Evolutionary conservation across 2,888 invertebrate species (phyloP), one percentile per base, ranked within the genome.

Genomic region (Zygogramma bicolorata): DNA sequence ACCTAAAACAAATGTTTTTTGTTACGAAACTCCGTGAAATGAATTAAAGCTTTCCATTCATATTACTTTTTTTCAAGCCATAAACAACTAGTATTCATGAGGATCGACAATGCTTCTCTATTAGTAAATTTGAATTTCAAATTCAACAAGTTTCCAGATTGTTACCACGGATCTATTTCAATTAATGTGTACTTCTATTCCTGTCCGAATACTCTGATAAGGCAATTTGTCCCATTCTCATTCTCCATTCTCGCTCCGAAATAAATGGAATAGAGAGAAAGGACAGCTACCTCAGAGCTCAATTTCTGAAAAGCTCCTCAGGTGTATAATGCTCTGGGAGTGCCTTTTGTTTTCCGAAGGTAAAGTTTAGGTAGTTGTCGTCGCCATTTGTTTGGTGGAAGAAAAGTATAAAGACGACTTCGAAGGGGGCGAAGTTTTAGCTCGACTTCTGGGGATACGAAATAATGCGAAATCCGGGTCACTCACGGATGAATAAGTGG

Each of bases 401-500:
- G 67, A 60, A 34, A 67, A 40, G 46, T 58, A 25, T 53, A 53
- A 29, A 29, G 46, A 46, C 60, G 42, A 20, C 49, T 27, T 60
- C 34, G 67, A 59, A 60, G 31, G 46, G 7, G n/a, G 57, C 49
- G 46, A 68, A 68, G 61, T 68, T 68, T 68, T 61, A n/a, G 53
- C 8, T 8, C 38, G 10, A n/a, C 38, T n/a, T 38, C n/a, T 38
- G 38, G n/a, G n/a, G 10, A 38, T 38, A 38, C 8, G 10, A n/a
- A 38, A 38, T 38, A 38, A 38, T 38, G n/a, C 10, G 3, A 38
- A 38, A 38, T 38, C 10, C 20, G 3, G 20, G 10, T 20, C 8
- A 46, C 5, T 18, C 15, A 13, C 18, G 0, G 46, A 46, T 10
- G 20, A 34, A 34, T 3, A 46, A 46, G 46, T 46, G 3, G 46